Evolutionary conservation across 2,888 invertebrate genomes (phyloP), one percentile per base, ranked within the genome.

Genomic region (Eueremaeus valkanovi): DNA sequence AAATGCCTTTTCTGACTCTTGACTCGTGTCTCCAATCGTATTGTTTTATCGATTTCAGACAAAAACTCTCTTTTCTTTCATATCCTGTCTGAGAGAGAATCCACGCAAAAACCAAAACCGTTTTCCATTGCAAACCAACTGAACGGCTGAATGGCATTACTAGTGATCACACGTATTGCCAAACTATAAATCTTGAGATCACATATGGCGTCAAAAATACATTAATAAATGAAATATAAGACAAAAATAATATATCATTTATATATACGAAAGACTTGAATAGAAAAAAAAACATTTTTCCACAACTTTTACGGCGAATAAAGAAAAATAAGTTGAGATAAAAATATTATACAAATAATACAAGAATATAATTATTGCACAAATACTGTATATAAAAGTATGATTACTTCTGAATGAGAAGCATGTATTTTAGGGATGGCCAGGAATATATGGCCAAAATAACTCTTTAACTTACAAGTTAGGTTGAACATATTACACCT

Each of bases 1-100:
- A 42, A 70, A 70, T 70, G 70, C 42, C 36, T 66, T 66, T 40
- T 70, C 45, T 70, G 70, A 70, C 70, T 70, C 42, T 18, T 40
- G 70, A 70, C 70, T 70, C 70, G 42, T 31, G 61, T 70, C 45
- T 58, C 58, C 18, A 27, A 31, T 21, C 42, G 24, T 70, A 70
- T 70, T 70, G 70, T 45, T 45, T 70, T 70, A 70, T 70, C 70
- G 70, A 70, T 70, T 45, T 27, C 1, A 29, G 24, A 58, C 29
- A 31, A 2, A 16, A 11, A 31, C 13, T 29, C 58, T 31, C 55
- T 5, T 29, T 29, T 29, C 29, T 16, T 29, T 58, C 31, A 45
- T 45, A 45, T 45, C 3, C 16, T 3, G 45, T 45, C 16, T 16
- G 16, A 11, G 9, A 16, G 63, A 33, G n/a, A 36, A 63, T 63